Percentiles rank a stretch among this genome's conserved stretches.
Evolutionary conservation across 2,888 invertebrate species (phyloP).

Genomic region (Zaprionus obscuricornis): DNA sequence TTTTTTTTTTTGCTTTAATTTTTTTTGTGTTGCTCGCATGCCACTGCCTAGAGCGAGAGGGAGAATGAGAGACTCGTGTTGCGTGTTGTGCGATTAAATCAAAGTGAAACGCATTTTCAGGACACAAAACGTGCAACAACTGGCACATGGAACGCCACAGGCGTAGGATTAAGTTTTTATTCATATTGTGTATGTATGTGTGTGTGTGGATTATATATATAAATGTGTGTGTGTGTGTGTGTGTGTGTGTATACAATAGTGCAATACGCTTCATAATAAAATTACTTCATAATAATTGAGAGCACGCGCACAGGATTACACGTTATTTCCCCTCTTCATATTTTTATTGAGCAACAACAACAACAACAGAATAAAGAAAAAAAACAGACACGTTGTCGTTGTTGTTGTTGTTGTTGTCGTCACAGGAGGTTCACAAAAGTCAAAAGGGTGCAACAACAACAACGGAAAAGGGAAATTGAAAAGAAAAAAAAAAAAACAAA

Average conservation of each 20-base stretch:
- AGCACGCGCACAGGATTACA: constrained; percentile 72
- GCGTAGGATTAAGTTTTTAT: neutral
- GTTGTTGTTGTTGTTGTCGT: too few relatives aligned
- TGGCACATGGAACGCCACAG: constrained; percentile 4
- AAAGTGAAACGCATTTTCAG: neutral
- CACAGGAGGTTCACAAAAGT: constrained; percentile 41
- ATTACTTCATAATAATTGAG: constrained; percentile 67
- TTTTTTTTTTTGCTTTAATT: too few relatives aligned
- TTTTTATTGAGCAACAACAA: constrained; percentile 41
- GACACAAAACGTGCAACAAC: too few relatives aligned
- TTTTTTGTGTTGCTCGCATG: too few relatives aligned
- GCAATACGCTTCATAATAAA: constrained; percentile 39
- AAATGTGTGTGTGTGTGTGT: neutral
- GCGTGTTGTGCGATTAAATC: too few relatives aligned
- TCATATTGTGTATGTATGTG: constrained; percentile 3
- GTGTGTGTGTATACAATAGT: constrained; percentile 15
- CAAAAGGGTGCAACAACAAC: constrained; percentile 36
- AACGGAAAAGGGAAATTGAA: too few relatives aligned
- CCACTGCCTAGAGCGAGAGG: too few relatives aligned
- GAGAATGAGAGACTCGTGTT: too few relatives aligned
- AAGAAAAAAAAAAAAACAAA: too few relatives aligned
- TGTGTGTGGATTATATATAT: neutral
- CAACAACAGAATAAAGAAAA: constrained; percentile 12
- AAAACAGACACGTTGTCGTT: neutral
- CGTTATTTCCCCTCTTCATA: too few relatives aligned